Percentiles rank a stretch among this genome's conserved stretches.
Conservation (phyloP, 2,113 vertebrate species). For the Neopipo cinnamomea region DNA sequence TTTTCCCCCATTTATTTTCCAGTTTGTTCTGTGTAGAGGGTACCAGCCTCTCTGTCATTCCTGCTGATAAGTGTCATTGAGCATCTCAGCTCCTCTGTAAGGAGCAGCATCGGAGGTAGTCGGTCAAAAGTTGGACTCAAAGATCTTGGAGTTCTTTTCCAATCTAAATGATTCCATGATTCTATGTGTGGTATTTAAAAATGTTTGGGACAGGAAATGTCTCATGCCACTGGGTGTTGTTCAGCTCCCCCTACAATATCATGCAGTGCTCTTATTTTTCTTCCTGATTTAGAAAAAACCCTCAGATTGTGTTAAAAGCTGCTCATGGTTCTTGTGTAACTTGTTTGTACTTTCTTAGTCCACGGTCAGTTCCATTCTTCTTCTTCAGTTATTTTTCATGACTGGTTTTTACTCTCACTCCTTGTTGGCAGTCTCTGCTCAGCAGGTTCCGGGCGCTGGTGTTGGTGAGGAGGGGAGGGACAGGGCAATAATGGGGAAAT, state of each 20-base stretch:
- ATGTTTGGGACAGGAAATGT: neutral
- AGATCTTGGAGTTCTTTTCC: neutral
- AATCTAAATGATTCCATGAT: neutral
- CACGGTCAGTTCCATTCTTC: neutral
- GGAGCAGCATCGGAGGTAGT: neutral
- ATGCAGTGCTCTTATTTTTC: neutral
- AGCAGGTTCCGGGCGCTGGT: fast-evolving
- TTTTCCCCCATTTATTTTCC: neutral
- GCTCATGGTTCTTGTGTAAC: neutral
- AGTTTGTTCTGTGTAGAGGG: neutral
- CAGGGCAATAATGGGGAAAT: neutral
- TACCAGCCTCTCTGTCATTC: neutral
- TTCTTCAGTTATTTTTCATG: neutral
- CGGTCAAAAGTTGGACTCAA: neutral
- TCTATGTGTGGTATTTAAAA: neutral
- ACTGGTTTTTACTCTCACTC: neutral
- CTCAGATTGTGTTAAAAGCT: neutral
- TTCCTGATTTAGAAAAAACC: neutral
- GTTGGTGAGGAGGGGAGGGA: neutral
- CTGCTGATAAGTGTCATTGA: neutral
- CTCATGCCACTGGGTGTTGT: neutral
- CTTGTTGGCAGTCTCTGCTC: too few species aligned
- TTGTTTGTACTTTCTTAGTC: neutral
- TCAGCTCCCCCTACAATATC: neutral
- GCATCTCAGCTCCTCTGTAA: neutral